phyloP scores from a whole-genome alignment of 2,113 vertebrate species.

The Perca flavescens region DNA sequence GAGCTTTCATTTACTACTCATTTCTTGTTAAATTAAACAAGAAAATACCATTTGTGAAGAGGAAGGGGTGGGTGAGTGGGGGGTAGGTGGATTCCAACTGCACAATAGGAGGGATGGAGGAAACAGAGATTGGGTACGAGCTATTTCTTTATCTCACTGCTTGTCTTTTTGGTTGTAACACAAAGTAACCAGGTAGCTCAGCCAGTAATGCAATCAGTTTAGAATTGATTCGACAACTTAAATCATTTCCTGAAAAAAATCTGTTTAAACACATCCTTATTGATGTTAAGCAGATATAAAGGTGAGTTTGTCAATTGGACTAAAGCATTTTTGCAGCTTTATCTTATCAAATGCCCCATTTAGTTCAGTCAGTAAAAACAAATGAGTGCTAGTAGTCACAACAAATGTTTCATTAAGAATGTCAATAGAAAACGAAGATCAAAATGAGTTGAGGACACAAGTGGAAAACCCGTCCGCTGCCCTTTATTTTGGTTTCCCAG shows the following conservation, averaged over 20 bases:
- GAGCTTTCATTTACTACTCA: conserved; percentile 96
- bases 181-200: background rate
- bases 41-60: conserved; percentile 91
- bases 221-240: background rate
- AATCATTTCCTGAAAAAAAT: background rate
- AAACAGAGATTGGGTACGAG: conserved; percentile 38
- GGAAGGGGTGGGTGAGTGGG: conserved; percentile 31
- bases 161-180: conserved; percentile 34
- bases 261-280: background rate
- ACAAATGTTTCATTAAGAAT: conserved; percentile 31
- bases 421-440: conserved; percentile 43
- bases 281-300: background rate
- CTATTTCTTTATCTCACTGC: conserved; percentile 39
- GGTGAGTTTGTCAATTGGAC: background rate
- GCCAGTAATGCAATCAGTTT: background rate
- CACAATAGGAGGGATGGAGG: conserved; percentile 57
- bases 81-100: conserved; percentile 46
- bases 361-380: conserved; percentile 1
- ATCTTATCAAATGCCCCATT: background rate
- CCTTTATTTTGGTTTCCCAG: conserved; percentile 59
- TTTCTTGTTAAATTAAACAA: conserved; percentile 99
- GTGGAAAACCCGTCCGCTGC: conserved; percentile 36
- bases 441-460: conserved; percentile 39
- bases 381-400: background rate
- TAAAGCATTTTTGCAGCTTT: background rate